phyloP scores from a whole-genome alignment of 2,888 invertebrate species.

The Anthrax anthrax region DNA sequence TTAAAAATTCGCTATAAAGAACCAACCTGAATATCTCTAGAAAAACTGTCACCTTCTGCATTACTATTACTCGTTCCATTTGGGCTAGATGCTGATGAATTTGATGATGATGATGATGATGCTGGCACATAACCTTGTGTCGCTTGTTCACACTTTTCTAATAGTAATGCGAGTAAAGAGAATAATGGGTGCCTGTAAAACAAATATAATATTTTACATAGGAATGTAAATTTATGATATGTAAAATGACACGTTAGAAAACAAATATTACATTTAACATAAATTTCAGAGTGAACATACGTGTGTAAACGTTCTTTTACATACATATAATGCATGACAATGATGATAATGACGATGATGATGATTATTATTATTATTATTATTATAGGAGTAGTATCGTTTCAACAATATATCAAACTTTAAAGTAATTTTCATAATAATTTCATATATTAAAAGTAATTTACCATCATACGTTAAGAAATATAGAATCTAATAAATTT shows the following conservation, averaged over 20 bases:
- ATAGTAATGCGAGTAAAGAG: constrained; percentile 76
- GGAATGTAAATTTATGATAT: neutral
- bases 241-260: neutral
- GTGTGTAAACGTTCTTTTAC: neutral
- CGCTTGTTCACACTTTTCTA: constrained; percentile 94
- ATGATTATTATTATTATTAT: too few species aligned
- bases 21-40: constrained; percentile 17
- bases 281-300: too few species aligned
- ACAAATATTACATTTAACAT: too few species aligned
- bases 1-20: neutral
- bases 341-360: too few species aligned
- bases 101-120: constrained; percentile 55
- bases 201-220: neutral
- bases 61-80: constrained; percentile 15
- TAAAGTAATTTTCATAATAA: neutral
- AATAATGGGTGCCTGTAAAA: constrained; percentile 76
- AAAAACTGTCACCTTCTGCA: constrained; percentile 16
- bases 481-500: too few species aligned
- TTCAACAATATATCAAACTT: neutral
- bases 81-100: constrained; percentile 53
- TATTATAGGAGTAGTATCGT: neutral
- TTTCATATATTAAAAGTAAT: neutral
- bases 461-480: neutral
- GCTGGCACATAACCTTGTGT: constrained; percentile 83
- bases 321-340: too few species aligned